Evolutionary conservation across 2,888 invertebrate species (phyloP).

Genomic region (Eupelmus urozonus): DNA sequence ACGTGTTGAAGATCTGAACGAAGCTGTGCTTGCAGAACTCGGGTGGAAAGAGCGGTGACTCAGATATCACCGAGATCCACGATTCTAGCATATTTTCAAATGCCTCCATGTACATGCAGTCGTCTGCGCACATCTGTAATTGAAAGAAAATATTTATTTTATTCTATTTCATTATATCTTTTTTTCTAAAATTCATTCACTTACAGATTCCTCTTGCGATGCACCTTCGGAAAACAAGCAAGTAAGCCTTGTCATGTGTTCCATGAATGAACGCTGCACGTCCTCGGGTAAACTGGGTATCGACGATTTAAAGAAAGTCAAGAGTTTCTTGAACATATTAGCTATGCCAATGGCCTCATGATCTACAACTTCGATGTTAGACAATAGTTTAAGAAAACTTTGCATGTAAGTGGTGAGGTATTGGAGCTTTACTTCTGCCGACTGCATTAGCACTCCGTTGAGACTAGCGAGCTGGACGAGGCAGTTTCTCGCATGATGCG

Average conservation of each 20-base stretch:
- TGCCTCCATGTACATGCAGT: slow-evolving; percentile 82
- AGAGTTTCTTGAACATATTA: slow-evolving; percentile 82
- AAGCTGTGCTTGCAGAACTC: slow-evolving; percentile 75
- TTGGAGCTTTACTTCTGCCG: slow-evolving; percentile 78
- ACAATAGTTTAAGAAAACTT: slow-evolving; percentile 81
- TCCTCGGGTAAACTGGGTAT: slow-evolving; percentile 77
- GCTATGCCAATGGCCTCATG: slow-evolving; percentile 85
- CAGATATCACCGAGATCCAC: slow-evolving; percentile 81
- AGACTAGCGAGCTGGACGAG: slow-evolving; percentile 88
- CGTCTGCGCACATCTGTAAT: slow-evolving; percentile 76
- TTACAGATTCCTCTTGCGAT: slow-evolving; percentile 83
- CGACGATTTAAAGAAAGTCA: slow-evolving; percentile 80
- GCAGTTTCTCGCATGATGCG: slow-evolving; percentile 89
- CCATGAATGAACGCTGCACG: slow-evolving; percentile 80
- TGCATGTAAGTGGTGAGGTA: slow-evolving; percentile 82
- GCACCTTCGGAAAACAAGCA: slow-evolving; percentile 83
- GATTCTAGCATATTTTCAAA: slow-evolving; percentile 84
- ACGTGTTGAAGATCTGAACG: slow-evolving; percentile 86
- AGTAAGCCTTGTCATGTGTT: slow-evolving; percentile 82
- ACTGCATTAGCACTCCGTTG: slow-evolving; percentile 80
- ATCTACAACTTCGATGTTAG: slow-evolving; percentile 81
- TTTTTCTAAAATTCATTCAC: slow-evolving; percentile 63
- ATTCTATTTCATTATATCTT: background rate
- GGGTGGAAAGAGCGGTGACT: slow-evolving; percentile 75
- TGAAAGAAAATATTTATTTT: background rate